Evolutionary conservation across 2,888 invertebrate genomes (phyloP), one percentile per base, ranked within the genome.

Genomic region (Cephus sareptanus): DNA sequence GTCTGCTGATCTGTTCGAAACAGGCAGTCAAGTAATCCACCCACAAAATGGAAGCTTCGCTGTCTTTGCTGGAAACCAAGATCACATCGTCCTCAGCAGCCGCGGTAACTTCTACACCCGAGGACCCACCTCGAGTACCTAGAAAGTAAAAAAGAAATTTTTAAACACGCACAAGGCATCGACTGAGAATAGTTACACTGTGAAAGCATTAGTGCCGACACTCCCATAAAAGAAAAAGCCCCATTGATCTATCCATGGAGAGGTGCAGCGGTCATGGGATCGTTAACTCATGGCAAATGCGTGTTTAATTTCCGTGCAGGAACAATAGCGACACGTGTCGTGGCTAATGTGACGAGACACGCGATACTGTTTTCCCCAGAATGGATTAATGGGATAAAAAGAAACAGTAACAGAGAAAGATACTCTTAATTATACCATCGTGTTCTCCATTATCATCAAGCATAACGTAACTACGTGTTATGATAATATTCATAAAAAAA

Each of bases 1-100:
- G 96, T 81, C 95, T 95, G 92, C 96, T 96, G 85, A 96, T 96
- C 92, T 96, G 96, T 90, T 96, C 96, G 91, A 97, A 97, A 91
- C 96, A 96, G 78, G 95, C 95, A 75, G 95, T 95, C 84, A 97
- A 94, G 91, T 96, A 97, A 89, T 96, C 95, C 31, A 96, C 96
- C 96, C 97, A 96, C 76, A 96, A 92, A 34, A 94, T 94, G 81
- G 97, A 96, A 83, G 96, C 95, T 76, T 96, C 95, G 85, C 96
- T 96, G 80, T 95, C 95, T 79, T 95, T 95, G 86, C 96, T 95
- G 89, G 96, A 96, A 80, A 97, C 92, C 88, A 97, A 96, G 79
- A 97, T 93, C 83, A 97, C 96, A 90, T 97, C 97, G 92, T 96
- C 96, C 56, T 56, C 56, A 9, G 23, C 23, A 56, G 56, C 23